Conservation (phyloP, 92 coral and sea anemone genomes). For the Porites rus region DNA sequence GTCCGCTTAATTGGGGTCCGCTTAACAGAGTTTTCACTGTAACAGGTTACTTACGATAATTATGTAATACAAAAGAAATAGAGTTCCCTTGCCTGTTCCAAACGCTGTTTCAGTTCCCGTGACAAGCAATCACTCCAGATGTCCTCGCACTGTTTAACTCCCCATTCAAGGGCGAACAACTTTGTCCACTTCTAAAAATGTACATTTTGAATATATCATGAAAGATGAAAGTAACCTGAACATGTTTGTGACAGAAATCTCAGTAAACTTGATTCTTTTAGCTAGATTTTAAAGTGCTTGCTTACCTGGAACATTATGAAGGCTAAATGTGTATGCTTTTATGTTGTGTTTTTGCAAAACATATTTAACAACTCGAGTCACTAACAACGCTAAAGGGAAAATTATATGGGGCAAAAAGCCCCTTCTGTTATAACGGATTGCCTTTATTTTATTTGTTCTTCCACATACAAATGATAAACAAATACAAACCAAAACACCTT, state of each 20-base stretch:
- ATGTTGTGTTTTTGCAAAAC: neutral
- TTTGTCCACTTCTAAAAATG: slow-evolving; percentile 47
- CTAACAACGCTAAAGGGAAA: neutral
- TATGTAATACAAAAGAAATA: no score
- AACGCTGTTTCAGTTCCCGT: slow-evolving; percentile 33
- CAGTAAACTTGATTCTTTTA: neutral
- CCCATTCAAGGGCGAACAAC: slow-evolving; percentile 27
- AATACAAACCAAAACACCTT: no score
- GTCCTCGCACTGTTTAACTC: slow-evolving; percentile 12
- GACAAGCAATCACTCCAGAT: slow-evolving; percentile 37
- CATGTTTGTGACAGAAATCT: neutral
- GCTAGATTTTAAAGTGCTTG: no score
- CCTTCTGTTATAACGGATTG: no score
- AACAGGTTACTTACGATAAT: neutral
- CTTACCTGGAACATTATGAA: neutral
- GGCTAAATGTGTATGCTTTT: neutral
- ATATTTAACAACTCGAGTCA: neutral
- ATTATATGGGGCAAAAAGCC: neutral
- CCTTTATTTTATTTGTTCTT: no score
- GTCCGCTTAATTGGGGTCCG: no score
- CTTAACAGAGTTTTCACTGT: no score
- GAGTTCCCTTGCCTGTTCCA: slow-evolving; percentile 33
- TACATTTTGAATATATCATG: neutral
- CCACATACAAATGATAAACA: no score
- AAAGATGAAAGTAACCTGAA: neutral